Evolutionary conservation across 1,140 invertebrate genomes (phyloP), one percentile per base, ranked within the genome.

Genomic region (Trachymyrmex cornetzi): DNA sequence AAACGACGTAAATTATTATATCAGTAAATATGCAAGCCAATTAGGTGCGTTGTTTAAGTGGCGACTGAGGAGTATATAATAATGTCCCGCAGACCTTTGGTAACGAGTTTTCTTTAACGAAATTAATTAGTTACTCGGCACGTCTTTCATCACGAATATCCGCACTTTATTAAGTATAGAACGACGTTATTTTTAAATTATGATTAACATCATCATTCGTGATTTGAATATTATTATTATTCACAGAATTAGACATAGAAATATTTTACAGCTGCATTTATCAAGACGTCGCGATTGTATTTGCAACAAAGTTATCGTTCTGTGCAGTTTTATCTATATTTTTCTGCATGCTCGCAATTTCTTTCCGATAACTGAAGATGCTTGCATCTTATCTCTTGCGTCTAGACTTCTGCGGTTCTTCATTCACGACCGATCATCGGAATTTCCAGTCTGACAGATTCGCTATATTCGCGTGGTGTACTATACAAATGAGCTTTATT

Each of bases 401-500:
- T 61, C 55, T 74, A 84, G 79, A 81, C 34, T 57, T 34, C 1
- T 16, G 80, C 38, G 67, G 55, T 61, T 61, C 67, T 59, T 82
- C 16, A 82, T 82, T 38, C 55, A n/a, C 22, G 27, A 55, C 24
- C 67, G 85, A 86, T 89, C 74, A 77, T 61, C 72, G 48, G n/a
- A 24, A 9, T 77, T 69, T 24, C 22, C 55, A 34, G 63, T 57
- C 22, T 53, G 48, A 89, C 69, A 63, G 87, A 89, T 87, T 50
- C 59, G 16, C 57, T 53, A 63, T 61, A 71, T 53, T 79, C 48
- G 53, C 66, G 27, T 34, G 59, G 48, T 53, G 50, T 53, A 30
- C 22, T 24, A 53, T 77, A 81, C 34, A 55, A 59, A 79, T 72
- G 63, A 88, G 86, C 75, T 90, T 90, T 90, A 87, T 90, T 81